Base-by-base conservation (phyloP, 2,888 invertebrate species). In the Caenorhabditis macrosperma region DNA sequence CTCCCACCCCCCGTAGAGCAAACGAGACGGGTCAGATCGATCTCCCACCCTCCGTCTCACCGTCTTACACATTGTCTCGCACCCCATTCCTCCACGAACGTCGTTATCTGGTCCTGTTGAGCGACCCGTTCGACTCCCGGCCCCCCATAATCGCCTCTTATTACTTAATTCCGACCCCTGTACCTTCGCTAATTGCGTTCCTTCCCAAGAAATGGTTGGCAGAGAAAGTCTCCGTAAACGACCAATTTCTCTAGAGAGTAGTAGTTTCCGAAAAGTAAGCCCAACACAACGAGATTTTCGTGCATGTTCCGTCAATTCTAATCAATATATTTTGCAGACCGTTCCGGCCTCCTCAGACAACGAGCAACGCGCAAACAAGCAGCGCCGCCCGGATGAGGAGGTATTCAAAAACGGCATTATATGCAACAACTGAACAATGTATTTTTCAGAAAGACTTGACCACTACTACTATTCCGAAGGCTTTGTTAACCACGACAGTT, bases 341-440 rank as follows among this genome's bases (percentile, higher is more conserved):
- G 55, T 64, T 28, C 52, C 64, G 12, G 30, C 38, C 22, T 59
- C 59, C 30, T 28, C 59, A 38, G 74, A 74, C 35, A 38, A 35
- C 59, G 81, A 83, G 59, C 76, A 55, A 12, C 68, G 83, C 61
- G 69, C 81, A 26, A 55, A 71, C 15, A 85, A 85, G 81, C n/a
- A n/a, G n/a, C 71, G 85, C 33, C 81, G 82, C 71, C 67, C 82
- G 57, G 83, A 85, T 82, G 83, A 85, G 61, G 68, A 68, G 46
- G 81, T 76, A 54, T n/a, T 26, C 26, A 12, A 46, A 28, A n/a
- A 12, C 24, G 1, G 28, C n/a, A 54, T 28, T 57, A 15, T 5
- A 54, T 44, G n/a, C 10, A 20, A 30, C 9, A 46, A 59, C 2
- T 20, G 9, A 26, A 9, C 4, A 10, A 54, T 54, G 17, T 20